Base-by-base conservation (phyloP, 2,113 vertebrate genomes). In the Ondatra zibethicus region DNA sequence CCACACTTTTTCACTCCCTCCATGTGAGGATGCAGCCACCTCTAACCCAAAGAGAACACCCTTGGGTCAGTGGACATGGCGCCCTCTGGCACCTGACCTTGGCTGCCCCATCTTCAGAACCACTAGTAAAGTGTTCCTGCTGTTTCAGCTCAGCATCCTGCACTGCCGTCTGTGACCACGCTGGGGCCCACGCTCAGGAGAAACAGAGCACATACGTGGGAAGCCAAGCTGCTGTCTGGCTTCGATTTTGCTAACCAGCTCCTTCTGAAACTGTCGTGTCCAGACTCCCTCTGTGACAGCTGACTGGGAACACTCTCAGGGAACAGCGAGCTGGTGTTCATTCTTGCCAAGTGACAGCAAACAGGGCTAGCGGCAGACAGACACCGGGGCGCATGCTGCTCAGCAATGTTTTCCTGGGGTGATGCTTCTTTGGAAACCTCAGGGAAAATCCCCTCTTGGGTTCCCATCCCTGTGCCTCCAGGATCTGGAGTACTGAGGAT, bases 151-250 rank as follows among this genome's bases (percentile, higher is more conserved):
- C 2, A 1, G 66, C 50, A 2, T 27, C 80, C 47, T 1, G 5
- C 27, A 19, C 27, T 9, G n/a, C n/a, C 0, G 25, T 2, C 73
- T 16, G 7, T 14, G 47, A 36, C 1, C 0, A 31, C 0, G 13
- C 52, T 14, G 58, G 50, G 9, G 9, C 58, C 55, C 72, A 58
- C 0, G 3, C 6, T 36, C 0, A 0, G 11, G 1, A 13, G 42
- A 65, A 39, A 31, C 39, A 4, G 33, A 31, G 70, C 66, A 11
- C 33, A 14, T 52, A 10, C 0, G 0, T 7, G 23, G 50, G 21
- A 16, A 14, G 45, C 50, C 7, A 13, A 9, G 50, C 58, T 25
- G 52, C 72, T n/a, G 7, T 55, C 86, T 78, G 84, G 42, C 63
- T 61, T 86, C 82, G 47, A 3, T 14, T 45, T 50, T 33, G n/a